Evolutionary conservation across 2,113 vertebrate species (phyloP).

Genomic region (Tamias sibiricus): DNA sequence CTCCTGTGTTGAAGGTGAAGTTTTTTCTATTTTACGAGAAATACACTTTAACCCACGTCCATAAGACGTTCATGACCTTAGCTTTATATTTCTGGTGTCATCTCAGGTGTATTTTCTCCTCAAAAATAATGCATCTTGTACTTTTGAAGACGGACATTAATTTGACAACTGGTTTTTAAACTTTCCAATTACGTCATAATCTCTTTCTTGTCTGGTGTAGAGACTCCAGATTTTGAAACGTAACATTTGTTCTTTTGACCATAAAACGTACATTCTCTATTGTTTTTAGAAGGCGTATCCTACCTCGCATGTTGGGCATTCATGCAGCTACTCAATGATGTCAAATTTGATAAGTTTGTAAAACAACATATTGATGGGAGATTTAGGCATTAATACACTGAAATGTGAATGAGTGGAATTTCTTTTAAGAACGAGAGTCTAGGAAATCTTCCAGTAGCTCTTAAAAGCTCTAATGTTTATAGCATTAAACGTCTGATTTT

Average conservation of each 20-base stretch:
- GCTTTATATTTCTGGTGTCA: not conserved
- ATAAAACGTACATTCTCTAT: slow-evolving; percentile 1
- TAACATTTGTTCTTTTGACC: slow-evolving; percentile 20
- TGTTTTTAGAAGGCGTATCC: not conserved
- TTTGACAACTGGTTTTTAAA: slow-evolving; percentile 21
- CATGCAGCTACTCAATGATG: not conserved
- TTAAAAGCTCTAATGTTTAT: slow-evolving; percentile 46
- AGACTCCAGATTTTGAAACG: slow-evolving; percentile 14
- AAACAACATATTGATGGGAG: not conserved
- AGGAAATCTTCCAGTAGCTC: not conserved
- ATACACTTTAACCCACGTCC: not conserved
- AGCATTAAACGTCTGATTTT: slow-evolving; percentile 32
- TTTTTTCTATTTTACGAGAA: slow-evolving; percentile 39
- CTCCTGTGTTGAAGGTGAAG: slow-evolving; percentile 64
- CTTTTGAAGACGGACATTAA: not conserved
- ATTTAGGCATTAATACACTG: not conserved
- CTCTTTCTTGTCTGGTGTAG: not conserved
- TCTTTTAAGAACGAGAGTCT: slow-evolving; percentile 39
- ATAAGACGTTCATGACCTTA: not conserved
- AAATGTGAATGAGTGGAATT: slow-evolving; percentile 20
- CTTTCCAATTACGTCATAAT: not conserved
- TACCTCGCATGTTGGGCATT: not conserved
- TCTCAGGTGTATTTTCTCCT: not conserved
- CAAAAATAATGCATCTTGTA: not conserved
- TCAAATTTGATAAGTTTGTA: slow-evolving; percentile 41